Base-by-base conservation (phyloP, 2,888 invertebrate genomes). In the Erpobdella octoculata region DNA sequence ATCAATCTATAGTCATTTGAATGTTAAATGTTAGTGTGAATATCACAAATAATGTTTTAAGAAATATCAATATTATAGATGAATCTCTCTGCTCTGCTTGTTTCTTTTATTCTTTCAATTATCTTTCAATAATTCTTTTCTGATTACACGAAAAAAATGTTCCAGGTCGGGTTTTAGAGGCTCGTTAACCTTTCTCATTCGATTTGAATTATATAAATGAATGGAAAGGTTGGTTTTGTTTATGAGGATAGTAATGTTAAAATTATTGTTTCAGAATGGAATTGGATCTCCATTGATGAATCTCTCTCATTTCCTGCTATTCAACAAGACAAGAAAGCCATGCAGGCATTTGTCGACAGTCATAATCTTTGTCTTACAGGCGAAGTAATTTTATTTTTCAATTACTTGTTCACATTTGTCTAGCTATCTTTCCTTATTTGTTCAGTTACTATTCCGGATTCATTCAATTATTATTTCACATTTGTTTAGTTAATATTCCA, bases 351-450 rank as follows among this genome's bases (percentile, higher is more conserved):
- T 70, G 86, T 90, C 75, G 85, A 86, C 4, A 87, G 89, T 68
- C 90, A 91, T 80, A 94, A 96, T 82, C 86, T 99, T 25, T 98
- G 98, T 81, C 86, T 99, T 61, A 99, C 97, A 4, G 98, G 98
- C 35, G 93, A 95, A 81, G 88, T 87, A 79, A 77, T 79, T 33
- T 25, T 37, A 65, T 53, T 5, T 53, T 21, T 6, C 28, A 33
- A 4, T 33, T 41, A n/a, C n/a, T 41, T 41, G 12, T 15, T 41
- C 12, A 41, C 46, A n/a, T 41, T 12, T 41, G 46, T 12, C 12
- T 41, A n/a, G n/a, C 12, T 41, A 15, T 41, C n/a, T 41, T 41
- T 41, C n/a, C n/a, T 15, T 15, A 41, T 12, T 41, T n/a, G 46
- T 41, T 41, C 12, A 12, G 12, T 41, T 41, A 41, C n/a, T 41